Base-by-base conservation (phyloP, 2,113 vertebrate genomes). In the Tylochromis polylepis region DNA sequence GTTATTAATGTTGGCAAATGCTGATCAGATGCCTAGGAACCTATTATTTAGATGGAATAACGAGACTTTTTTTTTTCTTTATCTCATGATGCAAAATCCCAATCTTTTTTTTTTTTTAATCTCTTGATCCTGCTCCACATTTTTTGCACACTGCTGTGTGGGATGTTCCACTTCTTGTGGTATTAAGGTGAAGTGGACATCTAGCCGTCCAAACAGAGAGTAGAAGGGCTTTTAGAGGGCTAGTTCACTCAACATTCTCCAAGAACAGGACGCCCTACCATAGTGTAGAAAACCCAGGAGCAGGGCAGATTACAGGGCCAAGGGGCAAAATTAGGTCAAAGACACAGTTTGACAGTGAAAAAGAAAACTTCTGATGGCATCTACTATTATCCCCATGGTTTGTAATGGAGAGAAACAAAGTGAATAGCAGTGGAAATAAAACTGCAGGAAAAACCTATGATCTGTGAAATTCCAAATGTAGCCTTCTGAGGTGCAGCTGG, bases 381-480 rank as follows among this genome's bases (percentile, higher is more conserved):
- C 56, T 51, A 10, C 88, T 86, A 67, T 94, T 91, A 90, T 79
- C 75, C 41, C 85, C 5, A 8, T 83, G 55, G 43, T 89, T 88
- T 89, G 70, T 86, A 86, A 88, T 85, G 80, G 72, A 59, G 86
- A 85, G 88, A 92, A 91, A 91, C 81, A 91, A 92, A 92, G 72
- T 84, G 81, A 93, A 93, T 78, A 31, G 91, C 84, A 90, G 87
- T 85, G 83, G 62, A 88, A 93, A 91, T 90, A 84, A 90, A 94
- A 94, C 84, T 57, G 87, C 72, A 14, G 88, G 87, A 59, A 70
- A 93, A 92, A 72, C 70, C 93, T 89, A 91, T 91, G 94, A 91
- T 93, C 88, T 94, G 92, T 93, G 91, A 93, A 92, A 93, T 91
- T 91, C 88, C 82, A 92, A 93, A 92, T 88, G 93, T 86, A 57